Conservation (phyloP, 2,797 vertebrate genomes). For the Brotogeris chrysoptera region DNA sequence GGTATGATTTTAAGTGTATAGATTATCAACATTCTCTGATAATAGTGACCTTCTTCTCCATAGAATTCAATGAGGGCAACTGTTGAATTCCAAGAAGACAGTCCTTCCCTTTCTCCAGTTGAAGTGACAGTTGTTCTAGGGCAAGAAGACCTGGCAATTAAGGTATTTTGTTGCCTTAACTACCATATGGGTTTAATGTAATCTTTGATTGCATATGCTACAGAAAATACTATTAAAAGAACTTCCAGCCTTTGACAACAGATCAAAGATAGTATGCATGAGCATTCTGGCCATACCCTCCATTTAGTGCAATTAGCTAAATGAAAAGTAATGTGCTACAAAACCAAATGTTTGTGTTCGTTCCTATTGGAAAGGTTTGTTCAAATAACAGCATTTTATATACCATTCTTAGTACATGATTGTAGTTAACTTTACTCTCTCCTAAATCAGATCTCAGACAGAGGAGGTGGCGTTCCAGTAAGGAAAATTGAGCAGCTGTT, state of each 20-base stretch:
- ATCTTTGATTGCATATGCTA: not conserved
- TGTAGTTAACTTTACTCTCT: not conserved
- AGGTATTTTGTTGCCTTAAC: constrained; percentile 76
- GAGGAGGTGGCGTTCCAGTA: constrained; percentile 93
- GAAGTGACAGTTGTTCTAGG: constrained; percentile 94
- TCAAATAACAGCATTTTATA: not conserved
- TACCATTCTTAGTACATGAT: not conserved
- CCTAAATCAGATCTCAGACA: constrained; percentile 89
- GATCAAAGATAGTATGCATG: not conserved
- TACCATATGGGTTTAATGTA: not conserved
- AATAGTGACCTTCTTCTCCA: not conserved
- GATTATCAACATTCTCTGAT: not conserved
- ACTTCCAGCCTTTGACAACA: not conserved
- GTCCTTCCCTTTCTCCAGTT: constrained; percentile 82
- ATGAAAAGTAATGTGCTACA: not conserved
- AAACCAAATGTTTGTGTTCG: not conserved
- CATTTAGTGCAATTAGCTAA: not conserved
- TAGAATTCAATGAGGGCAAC: constrained; percentile 99
- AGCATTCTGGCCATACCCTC: not conserved
- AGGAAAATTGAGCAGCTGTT: constrained; percentile 93
- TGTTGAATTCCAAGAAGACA: constrained; percentile 90
- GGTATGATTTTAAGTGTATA: not conserved
- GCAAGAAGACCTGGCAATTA: constrained; percentile 93
- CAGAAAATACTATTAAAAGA: not conserved
- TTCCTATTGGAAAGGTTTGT: not conserved